Base-by-base conservation (phyloP, 2,113 vertebrate genomes). In the Leptodactylus fuscus region DNA sequence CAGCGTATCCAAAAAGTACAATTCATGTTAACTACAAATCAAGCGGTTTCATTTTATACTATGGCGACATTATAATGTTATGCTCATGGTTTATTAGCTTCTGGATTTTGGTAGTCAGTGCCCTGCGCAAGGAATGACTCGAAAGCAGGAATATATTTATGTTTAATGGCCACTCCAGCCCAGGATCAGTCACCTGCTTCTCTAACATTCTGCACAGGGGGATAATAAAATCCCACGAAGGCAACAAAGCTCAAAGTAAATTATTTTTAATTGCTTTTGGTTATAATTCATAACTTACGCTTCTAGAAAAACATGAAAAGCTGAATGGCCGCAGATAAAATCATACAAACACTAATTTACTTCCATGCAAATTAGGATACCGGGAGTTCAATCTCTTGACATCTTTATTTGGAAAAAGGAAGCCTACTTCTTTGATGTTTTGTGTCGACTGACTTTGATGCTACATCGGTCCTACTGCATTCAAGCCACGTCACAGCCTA, bases 261-360 rank as follows among this genome's bases (percentile, higher is more conserved):
- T 85, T 73, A 58, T 73, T 86, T 60, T 86, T 86, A 81, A 86
- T 86, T 73, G 76, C 49, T 60, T 58, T 70, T 32, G 62, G 77
- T 58, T 65, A 32, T 81, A 60, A 73, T 20, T 69, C 49, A 81
- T 44, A 46, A 53, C 60, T 85, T 70, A n/a, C 34, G 22, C 51
- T 73, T 83, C 18, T 24, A 5, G 4, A 76, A 76, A 89, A 74
- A 46, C 38, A 77, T 85, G 51, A 81, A 32, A 74, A 62, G 48
- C 48, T 49, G 88, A 83, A 88, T 53, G 88, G 85, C 81, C 60
- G 86, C n/a, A 87, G 44, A 41, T 84, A 44, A 88, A 88, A 81
- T 88, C 38, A 27, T 22, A 36, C 46, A 32, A 77, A 79, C 83
- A 80, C 87, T 79, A 81, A 87, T 82, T 86, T 69, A 86, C 8